phyloP scores from a whole-genome alignment of 2,888 invertebrate genomes.

The Rhamnusium bicolor region DNA sequence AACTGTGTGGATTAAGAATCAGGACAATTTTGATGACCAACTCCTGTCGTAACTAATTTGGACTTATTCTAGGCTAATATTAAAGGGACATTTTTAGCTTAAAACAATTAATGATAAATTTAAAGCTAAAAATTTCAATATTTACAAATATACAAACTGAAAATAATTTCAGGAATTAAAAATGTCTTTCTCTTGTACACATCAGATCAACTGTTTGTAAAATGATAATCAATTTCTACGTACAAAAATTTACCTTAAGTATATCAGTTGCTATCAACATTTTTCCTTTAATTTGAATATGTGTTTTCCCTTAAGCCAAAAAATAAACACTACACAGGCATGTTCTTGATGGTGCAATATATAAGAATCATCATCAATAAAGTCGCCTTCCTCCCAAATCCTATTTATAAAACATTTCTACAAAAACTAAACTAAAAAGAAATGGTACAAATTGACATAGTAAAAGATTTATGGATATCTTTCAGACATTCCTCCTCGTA shows the following conservation, averaged over 20 bases:
- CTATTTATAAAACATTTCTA: constrained; percentile 5
- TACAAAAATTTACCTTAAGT: not conserved
- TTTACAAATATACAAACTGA: too few species aligned
- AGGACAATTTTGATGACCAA: too few species aligned
- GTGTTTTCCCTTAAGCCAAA: not conserved
- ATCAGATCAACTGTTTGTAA: not conserved
- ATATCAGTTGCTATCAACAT: not conserved
- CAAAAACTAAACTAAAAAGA: not conserved
- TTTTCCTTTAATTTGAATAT: constrained; percentile 9
- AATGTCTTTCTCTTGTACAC: too few species aligned
- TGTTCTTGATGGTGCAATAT: constrained; percentile 13
- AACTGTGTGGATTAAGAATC: too few species aligned
- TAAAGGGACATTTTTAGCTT: too few species aligned
- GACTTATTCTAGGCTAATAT: too few species aligned
- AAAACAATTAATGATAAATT: too few species aligned
- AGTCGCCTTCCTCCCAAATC: not conserved
- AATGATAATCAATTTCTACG: not conserved
- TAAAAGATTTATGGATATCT: constrained; percentile 3
- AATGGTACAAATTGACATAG: constrained; percentile 10
- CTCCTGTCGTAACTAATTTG: too few species aligned
- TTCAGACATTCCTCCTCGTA: not conserved
- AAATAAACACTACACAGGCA: not conserved
- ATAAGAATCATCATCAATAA: constrained; percentile 10
- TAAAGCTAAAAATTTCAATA: too few species aligned
- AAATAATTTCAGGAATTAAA: too few species aligned